Conservation (phyloP, 2,888 invertebrate genomes). For the Augochlorella aurata region DNA sequence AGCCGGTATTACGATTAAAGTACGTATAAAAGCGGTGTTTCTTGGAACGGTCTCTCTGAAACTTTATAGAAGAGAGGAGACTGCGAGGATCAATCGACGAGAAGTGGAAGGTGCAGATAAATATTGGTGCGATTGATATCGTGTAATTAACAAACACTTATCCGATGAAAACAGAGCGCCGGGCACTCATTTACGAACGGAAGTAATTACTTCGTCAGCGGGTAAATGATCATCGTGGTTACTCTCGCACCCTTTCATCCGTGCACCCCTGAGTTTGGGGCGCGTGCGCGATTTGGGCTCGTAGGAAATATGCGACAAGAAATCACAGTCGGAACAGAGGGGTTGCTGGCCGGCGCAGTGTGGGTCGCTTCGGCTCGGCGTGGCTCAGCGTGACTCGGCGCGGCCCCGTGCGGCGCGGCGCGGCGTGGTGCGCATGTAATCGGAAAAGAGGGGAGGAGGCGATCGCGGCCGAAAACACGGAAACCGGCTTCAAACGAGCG, state of each 20-base stretch:
- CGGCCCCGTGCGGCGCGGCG: not conserved
- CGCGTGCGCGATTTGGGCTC: conserved; percentile 23
- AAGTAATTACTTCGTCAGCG: conserved; percentile 49
- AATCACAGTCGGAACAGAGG: conserved; percentile 39
- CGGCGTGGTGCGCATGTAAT: conserved; percentile 46
- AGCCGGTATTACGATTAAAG: not conserved
- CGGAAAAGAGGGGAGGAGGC: conserved; percentile 56
- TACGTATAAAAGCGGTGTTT: not conserved
- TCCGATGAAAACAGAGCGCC: not conserved
- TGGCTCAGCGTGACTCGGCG: conserved; percentile 20
- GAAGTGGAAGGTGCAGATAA: not conserved
- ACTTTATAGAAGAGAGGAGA: not conserved
- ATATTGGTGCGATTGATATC: not conserved
- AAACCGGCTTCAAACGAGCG: conserved; percentile 66
- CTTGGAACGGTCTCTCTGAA: not conserved
- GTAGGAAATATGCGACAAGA: conserved; percentile 39
- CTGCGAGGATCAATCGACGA: not conserved
- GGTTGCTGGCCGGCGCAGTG: conserved; percentile 18
- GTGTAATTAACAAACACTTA: not conserved
- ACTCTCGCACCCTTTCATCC: conserved; percentile 35
- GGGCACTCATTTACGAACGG: conserved; percentile 13
- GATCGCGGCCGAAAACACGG: conserved; percentile 61
- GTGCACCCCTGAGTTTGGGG: not conserved
- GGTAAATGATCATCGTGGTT: conserved; percentile 50
- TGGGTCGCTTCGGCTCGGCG: not conserved